phyloP scores from a whole-genome alignment of 2,888 invertebrate species.

The Spilosoma lubricipeda region DNA sequence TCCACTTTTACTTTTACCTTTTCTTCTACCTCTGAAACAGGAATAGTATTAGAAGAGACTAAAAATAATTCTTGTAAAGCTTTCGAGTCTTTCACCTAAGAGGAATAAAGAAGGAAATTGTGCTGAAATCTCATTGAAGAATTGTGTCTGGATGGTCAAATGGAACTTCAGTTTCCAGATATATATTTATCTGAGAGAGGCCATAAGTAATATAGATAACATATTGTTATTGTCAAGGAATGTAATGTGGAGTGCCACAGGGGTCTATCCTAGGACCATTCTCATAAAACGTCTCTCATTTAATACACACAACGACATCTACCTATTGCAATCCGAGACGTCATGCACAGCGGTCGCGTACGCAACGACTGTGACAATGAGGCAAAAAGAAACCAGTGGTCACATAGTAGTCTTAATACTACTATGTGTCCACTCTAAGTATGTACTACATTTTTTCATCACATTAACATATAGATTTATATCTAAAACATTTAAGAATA shows the following conservation, averaged over 20 bases:
- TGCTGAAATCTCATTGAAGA: background rate
- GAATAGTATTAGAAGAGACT: background rate
- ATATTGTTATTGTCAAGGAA: background rate
- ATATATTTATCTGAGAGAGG: background rate
- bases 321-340: too few species aligned
- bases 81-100: background rate
- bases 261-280: background rate
- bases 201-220: background rate
- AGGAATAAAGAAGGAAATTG: background rate
- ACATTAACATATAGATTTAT: too few species aligned
- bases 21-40: slow-evolving; percentile 15
- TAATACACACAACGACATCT: too few species aligned
- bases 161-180: background rate
- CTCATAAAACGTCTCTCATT: background rate
- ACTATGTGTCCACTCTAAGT: too few species aligned
- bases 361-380: too few species aligned
- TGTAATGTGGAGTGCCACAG: background rate
- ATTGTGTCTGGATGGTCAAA: background rate
- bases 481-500: background rate
- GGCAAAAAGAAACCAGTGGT: too few species aligned
- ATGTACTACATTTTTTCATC: too few species aligned
- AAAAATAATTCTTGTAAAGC: background rate
- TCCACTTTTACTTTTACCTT: slow-evolving; percentile 53
- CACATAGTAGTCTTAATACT: too few species aligned
- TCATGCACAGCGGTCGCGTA: too few species aligned